These are phyloP conservation scores for Pocillopora damicornis DNA, from an alignment of 64 coral and sea anemone species.

Conservation along the genomic window DNA sequence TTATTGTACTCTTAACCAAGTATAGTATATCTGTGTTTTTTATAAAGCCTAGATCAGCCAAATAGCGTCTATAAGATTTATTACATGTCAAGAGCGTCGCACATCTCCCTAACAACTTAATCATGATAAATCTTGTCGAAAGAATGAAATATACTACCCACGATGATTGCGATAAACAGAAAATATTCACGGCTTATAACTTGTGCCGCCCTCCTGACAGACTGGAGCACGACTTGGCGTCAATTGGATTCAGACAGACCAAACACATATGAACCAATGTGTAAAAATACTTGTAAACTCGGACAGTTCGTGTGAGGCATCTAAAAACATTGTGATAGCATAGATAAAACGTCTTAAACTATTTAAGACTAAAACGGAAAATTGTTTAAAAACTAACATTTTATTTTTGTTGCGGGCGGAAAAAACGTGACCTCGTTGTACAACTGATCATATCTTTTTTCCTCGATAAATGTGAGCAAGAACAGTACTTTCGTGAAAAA, in stretches of 20 bases:
- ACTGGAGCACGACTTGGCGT: neutral
- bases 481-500: neutral
- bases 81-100: neutral
- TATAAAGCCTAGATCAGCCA: no score
- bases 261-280: neutral
- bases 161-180: conserved; percentile 3
- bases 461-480: neutral
- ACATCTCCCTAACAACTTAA: neutral
- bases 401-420: neutral
- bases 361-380: neutral
- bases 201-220: neutral
- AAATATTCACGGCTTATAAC: neutral
- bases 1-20: no score
- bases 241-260: neutral
- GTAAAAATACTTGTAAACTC: neutral
- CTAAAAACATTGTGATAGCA: neutral
- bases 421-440: neutral
- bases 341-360: neutral
- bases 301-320: neutral
- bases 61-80: no score
- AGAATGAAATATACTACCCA: conserved; percentile 11
- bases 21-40: no score
- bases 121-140: conserved; percentile 8
- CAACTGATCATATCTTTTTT: neutral
- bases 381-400: neutral